Evolutionary conservation across 2,113 vertebrate species (phyloP), one percentile per base, ranked within the genome.

Genomic region (Scomber scombrus): DNA sequence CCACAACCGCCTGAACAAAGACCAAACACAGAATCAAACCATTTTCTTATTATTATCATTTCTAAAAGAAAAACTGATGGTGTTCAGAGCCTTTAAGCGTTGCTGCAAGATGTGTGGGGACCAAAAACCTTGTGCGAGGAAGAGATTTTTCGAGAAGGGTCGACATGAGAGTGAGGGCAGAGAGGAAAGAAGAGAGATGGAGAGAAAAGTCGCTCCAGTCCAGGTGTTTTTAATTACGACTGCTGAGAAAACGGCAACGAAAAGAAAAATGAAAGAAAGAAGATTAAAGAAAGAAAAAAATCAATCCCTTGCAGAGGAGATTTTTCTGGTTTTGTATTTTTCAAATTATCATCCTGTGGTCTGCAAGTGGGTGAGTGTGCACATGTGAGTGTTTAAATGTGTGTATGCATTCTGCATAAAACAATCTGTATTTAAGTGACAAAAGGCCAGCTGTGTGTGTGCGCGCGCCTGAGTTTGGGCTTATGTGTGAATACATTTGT

Each of bases 271-370:
- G 11, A 80, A 85, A 71, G 65, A 75, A 67, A 45, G 64, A 64
- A 19, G 58, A 83, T 82, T 65, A 63, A 68, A 69, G 43, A 65
- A 31, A 52, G 50, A 79, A 67, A 70, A 76, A 76, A 63, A 66
- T 49, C 31, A 19, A 34, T 76, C 68, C 74, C 73, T 62, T 69
- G 72, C 81, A 71, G 73, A 75, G 79, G 73, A 84, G 61, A 82
- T 84, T 84, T 54, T 81, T 85, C 71, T 89, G 84, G 86, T 82
- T 89, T 90, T 78, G 78, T 85, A 60, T 90, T 90, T 89, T 89
- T 88, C 71, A 86, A 89, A 92, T 89, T 81, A 81, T 85, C 72
- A 75, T 89, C 85, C 76, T 88, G 86, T 77, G 85, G 85, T 86
- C 69, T 76, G 68, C 45, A 19, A 62, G 67, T 78, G 71, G 21